Base-by-base conservation (phyloP, 2,797 vertebrate species). In the Coccyzus lansbergi region DNA sequence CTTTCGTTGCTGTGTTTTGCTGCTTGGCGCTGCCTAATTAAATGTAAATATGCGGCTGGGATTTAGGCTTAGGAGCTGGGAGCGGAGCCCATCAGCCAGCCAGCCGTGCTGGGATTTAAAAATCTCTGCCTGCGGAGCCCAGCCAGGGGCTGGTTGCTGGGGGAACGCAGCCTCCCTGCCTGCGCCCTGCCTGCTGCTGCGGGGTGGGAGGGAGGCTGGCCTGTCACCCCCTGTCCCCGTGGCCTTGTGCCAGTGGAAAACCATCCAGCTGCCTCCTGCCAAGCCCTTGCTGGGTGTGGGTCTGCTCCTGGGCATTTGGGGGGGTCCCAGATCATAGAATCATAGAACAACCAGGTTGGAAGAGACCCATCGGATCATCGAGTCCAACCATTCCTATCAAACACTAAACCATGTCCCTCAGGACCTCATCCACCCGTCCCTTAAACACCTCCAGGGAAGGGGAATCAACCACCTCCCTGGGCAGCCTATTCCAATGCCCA, bases 41-140 rank as follows among this genome's bases (percentile, higher is more conserved):
- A 96, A 95, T 96, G 95, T 95, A 96, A 96, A 96, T 95, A 95
- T 77, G 91, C 76, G 69, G 94, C 87, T 96, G 91, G 93, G 96
- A 96, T 96, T 96, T 95, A 96, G 94, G 76, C 53, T 74, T 85
- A 34, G 25, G 86, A 95, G 91, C 93, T 95, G 95, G 94, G 94
- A 96, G 92, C 56, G 4, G 91, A 96, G 91, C 95, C 95, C 94
- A 85, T 95, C 94, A 95, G 90, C 65, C 95, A 96, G 88, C 90
- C 91, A 96, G 94, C 94, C 91, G 74, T 93, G 94, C 92, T 94
- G 96, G 94, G 94, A 91, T 96, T 93, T 95, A 77, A 56, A 89
- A 91, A 86, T 69, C 84, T 22, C 56, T 6, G 4, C 51, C 28
- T 88, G 81, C 67, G 24, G 31, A 88, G 93, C 90, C 48, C 92